Percentiles rank a stretch among this genome's conserved stretches.
Evolutionary conservation across 1,140 invertebrate genomes (phyloP).

Genomic region (Leptonema lineaticorne): DNA sequence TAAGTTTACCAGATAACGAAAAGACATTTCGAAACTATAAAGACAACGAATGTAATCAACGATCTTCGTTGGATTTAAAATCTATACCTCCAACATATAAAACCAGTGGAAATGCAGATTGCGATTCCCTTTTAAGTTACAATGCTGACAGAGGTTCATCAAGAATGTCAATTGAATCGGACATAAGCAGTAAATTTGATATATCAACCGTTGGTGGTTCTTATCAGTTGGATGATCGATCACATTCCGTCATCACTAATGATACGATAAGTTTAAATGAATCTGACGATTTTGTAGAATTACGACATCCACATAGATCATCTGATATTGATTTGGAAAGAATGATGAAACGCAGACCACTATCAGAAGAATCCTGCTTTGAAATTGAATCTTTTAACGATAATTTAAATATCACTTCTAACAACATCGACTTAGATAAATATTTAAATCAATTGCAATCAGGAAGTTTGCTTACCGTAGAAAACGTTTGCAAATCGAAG

Average conservation of each 20-base stretch:
- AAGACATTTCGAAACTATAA: constrained; percentile 37
- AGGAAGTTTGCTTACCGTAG: constrained; percentile 45
- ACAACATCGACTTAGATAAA: constrained; percentile 63
- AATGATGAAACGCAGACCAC: constrained; percentile 68
- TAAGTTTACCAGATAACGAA: constrained; percentile 48
- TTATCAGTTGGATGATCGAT: constrained; percentile 22
- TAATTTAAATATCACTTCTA: constrained; percentile 57
- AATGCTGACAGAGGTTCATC: constrained; percentile 54
- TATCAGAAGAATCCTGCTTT: constrained; percentile 67
- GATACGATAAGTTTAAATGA: constrained; percentile 51
- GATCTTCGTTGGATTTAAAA: constrained; percentile 45
- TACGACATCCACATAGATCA: constrained; percentile 50
- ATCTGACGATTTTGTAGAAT: constrained; percentile 53
- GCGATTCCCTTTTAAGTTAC: constrained; percentile 53
- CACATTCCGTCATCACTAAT: constrained; percentile 47
- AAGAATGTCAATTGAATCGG: constrained; percentile 53
- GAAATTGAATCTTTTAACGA: constrained; percentile 62
- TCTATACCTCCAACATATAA: constrained; percentile 48
- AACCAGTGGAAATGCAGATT: constrained; percentile 49
- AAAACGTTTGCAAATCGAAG: constrained; percentile 27
- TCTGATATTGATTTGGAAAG: constrained; percentile 59
- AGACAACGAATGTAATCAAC: constrained; percentile 44
- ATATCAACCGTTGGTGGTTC: constrained; percentile 41
- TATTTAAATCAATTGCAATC: constrained; percentile 66
- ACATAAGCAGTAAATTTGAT: constrained; percentile 56